phyloP scores from a whole-genome alignment of 2,113 vertebrate genomes.

The Apaloderma vittatum region DNA sequence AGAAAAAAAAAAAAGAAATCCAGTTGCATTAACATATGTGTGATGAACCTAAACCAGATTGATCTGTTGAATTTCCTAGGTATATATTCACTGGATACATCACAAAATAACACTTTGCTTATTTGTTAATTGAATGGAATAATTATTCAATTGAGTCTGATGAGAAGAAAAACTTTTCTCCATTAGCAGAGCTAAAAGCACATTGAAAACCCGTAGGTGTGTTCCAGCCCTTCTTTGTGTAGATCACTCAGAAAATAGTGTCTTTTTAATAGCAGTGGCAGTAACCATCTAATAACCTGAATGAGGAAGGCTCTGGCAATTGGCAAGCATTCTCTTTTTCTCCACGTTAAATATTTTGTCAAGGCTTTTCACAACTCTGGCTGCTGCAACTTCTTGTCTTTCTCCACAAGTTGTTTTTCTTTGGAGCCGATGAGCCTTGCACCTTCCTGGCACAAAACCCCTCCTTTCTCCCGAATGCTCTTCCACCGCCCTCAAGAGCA shows the following conservation, averaged over 20 bases:
- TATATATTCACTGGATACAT: not conserved
- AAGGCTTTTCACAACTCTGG: constrained; percentile 33
- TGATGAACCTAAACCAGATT: not conserved
- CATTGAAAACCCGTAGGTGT: constrained; percentile 13
- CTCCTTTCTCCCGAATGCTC: not conserved
- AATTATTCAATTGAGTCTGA: constrained; percentile 14
- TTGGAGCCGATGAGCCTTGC: not conserved
- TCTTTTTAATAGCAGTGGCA: constrained; percentile 32
- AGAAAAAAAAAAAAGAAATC: not conserved
- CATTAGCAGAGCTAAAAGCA: constrained; percentile 29
- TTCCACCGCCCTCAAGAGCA: not conserved
- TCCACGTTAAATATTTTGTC: constrained; percentile 20
- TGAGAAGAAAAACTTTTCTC: not conserved
- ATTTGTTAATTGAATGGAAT: constrained; percentile 40
- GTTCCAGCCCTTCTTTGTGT: not conserved
- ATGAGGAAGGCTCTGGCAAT: constrained; percentile 5
- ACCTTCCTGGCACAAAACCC: not conserved
- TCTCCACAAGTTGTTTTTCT: not conserved
- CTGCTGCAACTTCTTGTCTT: not conserved
- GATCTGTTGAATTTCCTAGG: not conserved
- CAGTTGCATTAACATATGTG: accelerated
- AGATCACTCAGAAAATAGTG: constrained; percentile 5
- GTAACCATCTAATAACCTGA: constrained; percentile 30
- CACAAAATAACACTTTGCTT: constrained; percentile 12
- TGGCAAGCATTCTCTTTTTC: not conserved